Base-by-base conservation (phyloP, 2,797 vertebrate genomes). In the Clamator glandarius region DNA sequence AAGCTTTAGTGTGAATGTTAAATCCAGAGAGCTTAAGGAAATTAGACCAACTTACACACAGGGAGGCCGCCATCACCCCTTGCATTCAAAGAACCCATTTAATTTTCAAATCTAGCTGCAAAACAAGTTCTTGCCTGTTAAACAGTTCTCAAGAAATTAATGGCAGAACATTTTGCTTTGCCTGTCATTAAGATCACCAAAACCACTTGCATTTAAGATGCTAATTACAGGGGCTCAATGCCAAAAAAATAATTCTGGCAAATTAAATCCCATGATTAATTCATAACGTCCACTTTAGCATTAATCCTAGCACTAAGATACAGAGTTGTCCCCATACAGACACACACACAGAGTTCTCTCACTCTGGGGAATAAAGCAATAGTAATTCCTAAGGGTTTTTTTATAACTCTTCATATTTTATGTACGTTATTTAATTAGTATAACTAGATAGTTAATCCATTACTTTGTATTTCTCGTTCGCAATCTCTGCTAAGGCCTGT, bases 221-320 rank as follows among this genome's bases (percentile, higher is more conserved):
- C 89, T 79, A 93, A 31, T 68, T 78, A 89, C 84, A 80, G 84
- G 79, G 84, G 94, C 95, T 92, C 55, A 86, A 90, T 93, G 95
- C 96, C 95, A 97, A 96, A 97, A 95, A 96, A 93, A 93, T 92
- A 96, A 96, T 94, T 96, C 92, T 95, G 92, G 93, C 52, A 96
- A 96, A 95, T 97, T 96, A 96, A 96, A 97, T 96, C 88, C 94
- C 85, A 97, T 98, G 96, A 97, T 96, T 98, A 97, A 97, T 97
- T 97, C 97, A 97, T 96, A 96, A 95, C 68, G 9, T 88, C 94
- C 87, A 85, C 95, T 97, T 96, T 95, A 96, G 96, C 97, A 97
- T 97, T 96, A 97, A 97, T 97, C 95, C 95, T 68, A 90, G 93
- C 95, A 95, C 96, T 96, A 97, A 96, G 91, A 95, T 92, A 96